phyloP scores from a whole-genome alignment of 2,888 invertebrate genomes.

The Cerastoderma edule region DNA sequence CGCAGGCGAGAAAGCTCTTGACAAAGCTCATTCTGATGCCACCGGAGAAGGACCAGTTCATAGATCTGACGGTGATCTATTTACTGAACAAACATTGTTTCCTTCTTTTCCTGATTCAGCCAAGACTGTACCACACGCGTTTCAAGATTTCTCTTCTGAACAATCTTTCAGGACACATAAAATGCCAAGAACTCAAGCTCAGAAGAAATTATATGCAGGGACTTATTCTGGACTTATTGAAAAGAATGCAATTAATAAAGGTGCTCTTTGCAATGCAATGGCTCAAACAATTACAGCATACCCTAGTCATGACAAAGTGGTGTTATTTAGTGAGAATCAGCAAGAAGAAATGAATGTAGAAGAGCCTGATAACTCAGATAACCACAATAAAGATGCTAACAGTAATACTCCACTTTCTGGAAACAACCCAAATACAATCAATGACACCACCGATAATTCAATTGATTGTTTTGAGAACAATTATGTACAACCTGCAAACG shows the following conservation, averaged over 20 bases:
- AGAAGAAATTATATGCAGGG: constrained; percentile 35
- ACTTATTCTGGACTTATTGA: not conserved
- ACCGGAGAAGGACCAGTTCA: no score
- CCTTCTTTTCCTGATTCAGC: no score
- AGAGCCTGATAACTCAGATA: not conserved
- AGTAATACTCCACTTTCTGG: not conserved
- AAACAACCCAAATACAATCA: not conserved
- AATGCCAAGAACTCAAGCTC: constrained; percentile 42
- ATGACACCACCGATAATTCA: not conserved
- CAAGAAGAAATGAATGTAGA: not conserved
- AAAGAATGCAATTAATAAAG: not conserved
- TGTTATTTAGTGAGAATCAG: not conserved
- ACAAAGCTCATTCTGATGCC: no score
- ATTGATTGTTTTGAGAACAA: not conserved
- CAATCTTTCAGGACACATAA: not conserved
- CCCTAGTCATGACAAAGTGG: not conserved
- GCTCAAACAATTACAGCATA: not conserved
- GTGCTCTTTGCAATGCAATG: not conserved
- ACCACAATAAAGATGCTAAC: not conserved
- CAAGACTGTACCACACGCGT: not conserved
- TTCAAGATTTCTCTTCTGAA: not conserved
- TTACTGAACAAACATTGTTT: no score
- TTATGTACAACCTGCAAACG: not conserved
- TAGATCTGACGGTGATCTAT: no score
- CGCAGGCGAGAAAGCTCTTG: not conserved